phyloP scores from a whole-genome alignment of 2,113 vertebrate genomes.

The Zosterops pallidus region DNA sequence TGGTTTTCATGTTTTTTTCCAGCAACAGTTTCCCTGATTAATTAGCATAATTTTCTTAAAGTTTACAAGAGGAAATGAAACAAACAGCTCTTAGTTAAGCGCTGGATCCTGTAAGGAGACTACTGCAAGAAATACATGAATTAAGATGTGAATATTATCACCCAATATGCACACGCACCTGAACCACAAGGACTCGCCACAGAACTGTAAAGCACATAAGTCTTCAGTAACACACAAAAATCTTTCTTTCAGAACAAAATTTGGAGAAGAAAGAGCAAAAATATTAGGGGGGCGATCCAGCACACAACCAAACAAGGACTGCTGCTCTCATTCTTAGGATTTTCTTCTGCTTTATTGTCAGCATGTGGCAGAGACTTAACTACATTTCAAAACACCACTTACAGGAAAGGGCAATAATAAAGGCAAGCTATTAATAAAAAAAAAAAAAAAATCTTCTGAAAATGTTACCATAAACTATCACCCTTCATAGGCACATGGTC shows the following conservation, averaged over 20 bases:
- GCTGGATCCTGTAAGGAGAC: neutral
- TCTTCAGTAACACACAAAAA: neutral
- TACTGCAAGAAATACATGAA: neutral
- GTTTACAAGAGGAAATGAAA: neutral
- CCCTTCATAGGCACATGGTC: neutral
- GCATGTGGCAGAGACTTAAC: neutral
- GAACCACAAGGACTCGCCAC: neutral
- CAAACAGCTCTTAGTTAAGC: neutral
- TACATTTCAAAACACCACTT: neutral
- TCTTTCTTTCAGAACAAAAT: neutral
- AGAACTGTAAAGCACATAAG: neutral
- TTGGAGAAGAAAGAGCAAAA: neutral
- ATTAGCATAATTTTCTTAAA: conserved; percentile 9
- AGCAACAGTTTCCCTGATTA: neutral
- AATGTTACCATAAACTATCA: neutral
- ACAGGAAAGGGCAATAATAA: neutral
- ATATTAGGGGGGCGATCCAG: neutral
- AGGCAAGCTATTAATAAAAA: neutral
- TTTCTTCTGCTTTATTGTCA: neutral
- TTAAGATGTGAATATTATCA: neutral
- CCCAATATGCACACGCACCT: neutral
- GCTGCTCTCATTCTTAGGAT: neutral
- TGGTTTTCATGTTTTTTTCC: neutral
- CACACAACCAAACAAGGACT: neutral
- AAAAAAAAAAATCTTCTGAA: neutral